A percentile compares a stretch with the other conserved stretches of the same genome.
phyloP scores from a whole-genome alignment of 2,113 vertebrate species.

The Serinus canaria region DNA sequence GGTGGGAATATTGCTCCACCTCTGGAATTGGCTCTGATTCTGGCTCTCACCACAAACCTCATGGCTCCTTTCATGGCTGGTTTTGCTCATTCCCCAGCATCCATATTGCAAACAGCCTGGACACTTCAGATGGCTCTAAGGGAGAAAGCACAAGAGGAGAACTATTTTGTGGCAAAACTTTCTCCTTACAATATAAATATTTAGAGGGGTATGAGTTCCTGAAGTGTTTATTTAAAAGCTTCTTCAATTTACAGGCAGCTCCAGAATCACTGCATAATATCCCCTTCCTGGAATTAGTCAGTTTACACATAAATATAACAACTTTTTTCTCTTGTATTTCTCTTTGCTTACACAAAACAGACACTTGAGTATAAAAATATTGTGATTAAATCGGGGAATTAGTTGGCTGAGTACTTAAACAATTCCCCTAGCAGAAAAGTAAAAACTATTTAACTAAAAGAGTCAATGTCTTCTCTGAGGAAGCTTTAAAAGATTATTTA shows the following conservation, averaged over 20 bases:
- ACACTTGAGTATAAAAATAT: neutral
- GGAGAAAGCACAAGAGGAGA: neutral
- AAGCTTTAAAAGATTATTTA: slow-evolving; percentile 31
- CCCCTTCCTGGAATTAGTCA: neutral
- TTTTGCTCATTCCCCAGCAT: neutral
- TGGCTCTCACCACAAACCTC: neutral
- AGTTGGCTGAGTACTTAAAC: neutral
- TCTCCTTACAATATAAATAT: neutral
- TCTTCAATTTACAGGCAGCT: neutral
- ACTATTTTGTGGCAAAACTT: neutral
- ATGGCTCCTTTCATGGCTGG: neutral
- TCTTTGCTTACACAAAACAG: slow-evolving; percentile 11
- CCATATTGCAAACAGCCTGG: neutral
- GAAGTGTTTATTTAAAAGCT: neutral
- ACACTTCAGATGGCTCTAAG: neutral
- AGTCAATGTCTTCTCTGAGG: neutral
- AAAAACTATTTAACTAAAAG: neutral
- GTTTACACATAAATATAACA: neutral
- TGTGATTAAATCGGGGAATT: slow-evolving; percentile 31
- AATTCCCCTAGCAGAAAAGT: neutral
- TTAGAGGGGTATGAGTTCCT: neutral
- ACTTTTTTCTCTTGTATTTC: neutral
- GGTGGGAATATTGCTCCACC: neutral
- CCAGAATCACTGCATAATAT: neutral
- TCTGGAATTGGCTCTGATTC: neutral